Base-by-base conservation (phyloP, 2,797 vertebrate genomes). In the Danio choprae region DNA sequence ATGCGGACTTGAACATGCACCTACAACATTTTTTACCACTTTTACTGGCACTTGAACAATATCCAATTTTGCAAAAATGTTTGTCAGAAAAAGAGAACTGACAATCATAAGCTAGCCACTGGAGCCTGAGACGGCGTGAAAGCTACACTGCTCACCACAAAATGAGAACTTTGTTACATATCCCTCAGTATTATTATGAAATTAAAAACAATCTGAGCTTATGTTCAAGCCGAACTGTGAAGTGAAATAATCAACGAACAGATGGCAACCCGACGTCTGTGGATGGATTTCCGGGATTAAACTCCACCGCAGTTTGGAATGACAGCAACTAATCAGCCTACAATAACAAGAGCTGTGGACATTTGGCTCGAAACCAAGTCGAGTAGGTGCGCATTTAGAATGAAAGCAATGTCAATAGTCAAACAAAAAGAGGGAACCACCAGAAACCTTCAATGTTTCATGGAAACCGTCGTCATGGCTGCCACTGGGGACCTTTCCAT, bases 381-480 rank as follows among this genome's bases (percentile, higher is more conserved):
- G 7, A 2, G 36, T 36, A 0, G 75, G 41, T 11, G 40, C 29
- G 18, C 22, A 10, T 44, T 43, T 55, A 65, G 13, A 48, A 53
- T 70, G 15, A 43, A 22, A 11, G 40, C 41, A 50, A 79, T 36
- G 46, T 44, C 38, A 62, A 36, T 8, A 36, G 20, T 58, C 55
- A 76, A 48, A 74, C 62, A 60, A 4, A 78, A 65, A 48, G 20
- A 62, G 18, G 10, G 12, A 72, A 56, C 64, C 72, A 62, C 53
- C 15, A 50, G 50, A 41, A 60, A 5, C 8, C 20, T 58, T 41
- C 20, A 18, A 0, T 2, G 16, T 40, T 36, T 69, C 75, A 41
- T 81, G 82, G 81, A 85, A 81, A 67, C 64, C 5, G 69, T 86
- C 71, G 67, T 83, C 50, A 84, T 72, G 85, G 76, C 4, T 78